Percentiles rank a stretch among this genome's conserved stretches.
Conservation (phyloP, 2,113 vertebrate genomes). For the Toxotes jaculatrix region DNA sequence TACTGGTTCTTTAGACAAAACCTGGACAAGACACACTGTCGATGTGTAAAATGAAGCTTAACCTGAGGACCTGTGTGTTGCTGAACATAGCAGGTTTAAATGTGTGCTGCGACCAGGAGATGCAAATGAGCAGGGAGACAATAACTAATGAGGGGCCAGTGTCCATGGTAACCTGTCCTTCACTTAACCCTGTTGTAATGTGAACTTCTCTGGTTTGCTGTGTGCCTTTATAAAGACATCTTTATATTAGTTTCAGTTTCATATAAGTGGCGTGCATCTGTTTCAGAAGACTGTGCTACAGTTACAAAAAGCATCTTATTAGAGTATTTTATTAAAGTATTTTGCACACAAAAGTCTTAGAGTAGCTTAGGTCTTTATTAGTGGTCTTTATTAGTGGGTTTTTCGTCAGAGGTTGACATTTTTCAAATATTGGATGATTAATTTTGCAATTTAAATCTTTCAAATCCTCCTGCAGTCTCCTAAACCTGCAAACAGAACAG, state of each 20-base stretch:
- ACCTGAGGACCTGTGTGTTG: constrained; percentile 33
- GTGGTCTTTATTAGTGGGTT: background rate
- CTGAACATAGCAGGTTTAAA: constrained; percentile 57
- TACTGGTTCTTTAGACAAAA: constrained; percentile 1
- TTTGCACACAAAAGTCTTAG: background rate
- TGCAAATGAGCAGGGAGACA: constrained; percentile 44
- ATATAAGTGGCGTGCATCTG: background rate
- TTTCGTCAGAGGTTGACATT: background rate
- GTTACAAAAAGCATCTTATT: background rate
- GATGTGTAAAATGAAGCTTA: background rate
- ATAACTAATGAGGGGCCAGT: constrained; percentile 41
- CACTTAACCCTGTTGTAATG: constrained; percentile 22
- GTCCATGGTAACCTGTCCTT: constrained; percentile 61
- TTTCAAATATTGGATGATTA: background rate
- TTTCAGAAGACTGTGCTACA: background rate
- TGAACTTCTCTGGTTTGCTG: constrained; percentile 9
- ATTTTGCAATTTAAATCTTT: constrained; percentile 13
- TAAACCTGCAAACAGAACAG: constrained; percentile 23
- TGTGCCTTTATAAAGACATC: background rate
- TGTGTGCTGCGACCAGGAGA: constrained; percentile 20
- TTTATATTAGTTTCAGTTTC: background rate
- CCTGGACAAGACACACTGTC: background rate
- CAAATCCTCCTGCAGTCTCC: constrained; percentile 22
- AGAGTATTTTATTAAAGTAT: background rate
- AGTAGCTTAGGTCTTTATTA: background rate